Percentiles rank a stretch among this genome's conserved stretches.
Conservation (phyloP, 2,888 invertebrate species). For the Amphipyra tragopoginis region DNA sequence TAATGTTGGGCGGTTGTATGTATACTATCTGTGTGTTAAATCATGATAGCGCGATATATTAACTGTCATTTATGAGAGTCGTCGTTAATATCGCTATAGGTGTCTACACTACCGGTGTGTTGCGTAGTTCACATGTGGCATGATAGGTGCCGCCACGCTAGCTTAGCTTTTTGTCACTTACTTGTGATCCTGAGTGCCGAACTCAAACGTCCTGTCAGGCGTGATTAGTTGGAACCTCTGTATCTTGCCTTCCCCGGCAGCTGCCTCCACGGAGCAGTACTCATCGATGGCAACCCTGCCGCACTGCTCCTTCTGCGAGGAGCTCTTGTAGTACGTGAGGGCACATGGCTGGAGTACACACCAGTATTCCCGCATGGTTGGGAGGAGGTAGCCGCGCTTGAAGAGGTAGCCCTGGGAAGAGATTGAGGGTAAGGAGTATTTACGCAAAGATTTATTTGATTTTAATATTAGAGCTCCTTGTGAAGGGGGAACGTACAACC, state of each 20-base stretch:
- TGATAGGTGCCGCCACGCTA: too few species aligned
- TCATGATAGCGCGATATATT: too few species aligned
- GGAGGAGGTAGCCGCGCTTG: constrained; percentile 93
- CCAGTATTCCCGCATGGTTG: constrained; percentile 94
- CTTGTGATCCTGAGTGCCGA: constrained; percentile 94
- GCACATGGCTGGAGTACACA: constrained; percentile 94
- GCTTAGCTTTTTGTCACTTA: constrained; percentile 61
- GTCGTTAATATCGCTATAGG: too few species aligned
- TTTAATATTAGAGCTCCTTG: too few species aligned
- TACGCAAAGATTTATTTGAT: too few species aligned
- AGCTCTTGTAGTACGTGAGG: constrained; percentile 93
- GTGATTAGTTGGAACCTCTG: constrained; percentile 92
- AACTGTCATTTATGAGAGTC: too few species aligned
- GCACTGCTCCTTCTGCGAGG: constrained; percentile 92
- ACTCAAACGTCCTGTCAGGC: constrained; percentile 92
- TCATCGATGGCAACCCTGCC: constrained; percentile 92
- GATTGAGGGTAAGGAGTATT: too few species aligned
- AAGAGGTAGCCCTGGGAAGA: constrained; percentile 91
- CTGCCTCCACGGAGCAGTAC: constrained; percentile 91
- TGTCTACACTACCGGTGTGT: too few species aligned
- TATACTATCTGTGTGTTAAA: too few species aligned
- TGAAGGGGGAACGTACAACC: too few species aligned
- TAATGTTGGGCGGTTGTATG: too few species aligned
- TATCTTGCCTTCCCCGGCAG: constrained; percentile 88
- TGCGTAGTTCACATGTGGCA: too few species aligned